Conservation (phyloP, 2,888 invertebrate genomes). For the Melinopterus prodromus region DNA sequence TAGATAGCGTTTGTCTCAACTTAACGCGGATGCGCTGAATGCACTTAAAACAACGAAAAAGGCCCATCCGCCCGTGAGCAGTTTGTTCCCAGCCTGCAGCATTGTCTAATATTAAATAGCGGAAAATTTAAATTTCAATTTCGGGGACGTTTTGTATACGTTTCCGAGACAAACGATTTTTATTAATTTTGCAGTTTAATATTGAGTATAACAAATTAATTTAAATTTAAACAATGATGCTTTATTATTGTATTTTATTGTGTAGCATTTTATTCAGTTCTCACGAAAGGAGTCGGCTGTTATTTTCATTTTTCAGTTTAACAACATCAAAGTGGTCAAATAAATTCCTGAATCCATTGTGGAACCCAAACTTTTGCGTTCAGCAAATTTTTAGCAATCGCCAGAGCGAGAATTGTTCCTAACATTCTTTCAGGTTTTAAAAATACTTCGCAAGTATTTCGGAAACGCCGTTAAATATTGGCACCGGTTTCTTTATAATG, state of each 20-base stretch:
- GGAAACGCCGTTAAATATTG: background rate
- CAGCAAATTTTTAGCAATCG: no score
- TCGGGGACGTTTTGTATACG: background rate
- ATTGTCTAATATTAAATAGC: background rate
- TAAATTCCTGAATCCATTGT: background rate
- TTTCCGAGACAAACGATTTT: no score
- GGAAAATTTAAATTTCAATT: background rate
- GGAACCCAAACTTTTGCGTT: background rate
- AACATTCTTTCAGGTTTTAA: no score
- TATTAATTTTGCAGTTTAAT: no score
- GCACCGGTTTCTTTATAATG: background rate
- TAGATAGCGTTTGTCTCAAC: background rate
- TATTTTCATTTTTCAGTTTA: no score
- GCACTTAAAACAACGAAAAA: background rate
- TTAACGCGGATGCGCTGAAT: background rate
- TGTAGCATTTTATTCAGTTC: background rate
- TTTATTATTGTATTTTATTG: no score
- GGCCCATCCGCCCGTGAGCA: background rate
- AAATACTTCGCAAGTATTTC: no score
- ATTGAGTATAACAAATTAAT: no score
- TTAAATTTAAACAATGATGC: no score
- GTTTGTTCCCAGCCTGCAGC: background rate
- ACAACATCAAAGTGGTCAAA: background rate
- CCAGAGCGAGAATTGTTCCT: no score
- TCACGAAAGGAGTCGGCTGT: no score